Base-by-base conservation (phyloP, 2,888 invertebrate genomes). In the Deilephila porcellus region DNA sequence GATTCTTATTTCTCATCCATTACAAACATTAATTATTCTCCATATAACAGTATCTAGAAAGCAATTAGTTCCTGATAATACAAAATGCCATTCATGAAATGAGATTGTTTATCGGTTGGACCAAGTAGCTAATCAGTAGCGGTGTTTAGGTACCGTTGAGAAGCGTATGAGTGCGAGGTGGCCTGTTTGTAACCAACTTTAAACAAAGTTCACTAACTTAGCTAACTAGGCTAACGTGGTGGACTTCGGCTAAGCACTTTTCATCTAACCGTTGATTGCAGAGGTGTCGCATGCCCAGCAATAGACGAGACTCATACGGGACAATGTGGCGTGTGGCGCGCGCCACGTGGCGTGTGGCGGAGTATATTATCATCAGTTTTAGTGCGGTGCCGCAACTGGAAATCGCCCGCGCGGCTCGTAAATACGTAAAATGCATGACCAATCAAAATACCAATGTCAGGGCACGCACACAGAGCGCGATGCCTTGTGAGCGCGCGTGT, bases 401-500 rank as follows among this genome's bases (percentile, higher is more conserved):
- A 88, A 88, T 87, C 86, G 86, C 88, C 85, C 86, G 84, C 83
- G 84, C 84, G 81, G 86, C 81, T 91, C 89, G 90, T 94, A 93
- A 93, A 94, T 93, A 92, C 92, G 93, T 93, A 92, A 94, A 94
- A 94, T 94, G 94, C 94, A 94, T 94, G 94, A 94, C 94, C 94
- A 94, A 94, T 94, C 94, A 94, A 94, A 94, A 94, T 94, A 94
- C 94, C 94, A 94, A 93, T 89, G 93, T 88, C 90, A 88, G 89
- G 84, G 84, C 90, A 92, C 93, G 76, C 91, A 90, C 89, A 92
- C 91, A 76, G 1, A 20, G 8, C 20, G 11, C 17, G 3, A 60
- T 45, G 20, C 25, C 19, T 59, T 60, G 25, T 19, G 34, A 0
- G 62, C 70, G 73, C 56, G 62, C 14, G 53, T 19, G 34, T 34